Evolutionary conservation across 2,113 vertebrate genomes (phyloP), one percentile per base, ranked within the genome.

Genomic region (Tragelaphus buxtoni): DNA sequence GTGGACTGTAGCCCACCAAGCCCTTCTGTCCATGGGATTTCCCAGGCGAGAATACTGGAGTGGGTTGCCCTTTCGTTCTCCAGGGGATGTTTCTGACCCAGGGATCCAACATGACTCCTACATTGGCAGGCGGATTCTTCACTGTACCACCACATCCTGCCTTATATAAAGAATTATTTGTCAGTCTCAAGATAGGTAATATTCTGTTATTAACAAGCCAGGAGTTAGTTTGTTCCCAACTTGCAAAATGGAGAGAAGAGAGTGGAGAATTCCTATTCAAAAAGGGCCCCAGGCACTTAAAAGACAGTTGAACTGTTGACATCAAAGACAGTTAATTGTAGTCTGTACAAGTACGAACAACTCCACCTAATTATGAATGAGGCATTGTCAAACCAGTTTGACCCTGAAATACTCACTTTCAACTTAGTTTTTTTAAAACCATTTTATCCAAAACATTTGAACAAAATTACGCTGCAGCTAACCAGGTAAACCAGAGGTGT

Each of bases 401-500:
- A 32, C 92, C 88, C 97, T 90, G 87, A 87, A 96, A 84, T 74
- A 18, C 69, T 87, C 1, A 76, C 53, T 97, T 95, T 87, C 76
- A 97, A 94, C 82, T 90, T 77, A 92, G 42, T 93, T 97, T 53
- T 97, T 83, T 32, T 42, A 69, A 9, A 60, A 60, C n/a, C 32
- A 84, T 39, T 84, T 42, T 83, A 65, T 92, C 69, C 24, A 80
- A 96, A 95, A 79, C 69, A 65, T 4, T 65, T 83, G n/a, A 69
- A 45, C 87, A 83, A 90, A 95, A 92, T 20, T 18, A 65, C 53
- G 55, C 14, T 53, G 74, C 69, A 96, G 90, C 49, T 86, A 94
- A 94, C 97, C 83, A 95, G 51, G 96, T 94, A 88, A 91, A 96
- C 94, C 91, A 92, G 89, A 97, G 92, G 69, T 85, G 28, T 86